Evolutionary conservation across 92 coral and sea anemone species (phyloP).

Genomic region (Montipora capitata): DNA sequence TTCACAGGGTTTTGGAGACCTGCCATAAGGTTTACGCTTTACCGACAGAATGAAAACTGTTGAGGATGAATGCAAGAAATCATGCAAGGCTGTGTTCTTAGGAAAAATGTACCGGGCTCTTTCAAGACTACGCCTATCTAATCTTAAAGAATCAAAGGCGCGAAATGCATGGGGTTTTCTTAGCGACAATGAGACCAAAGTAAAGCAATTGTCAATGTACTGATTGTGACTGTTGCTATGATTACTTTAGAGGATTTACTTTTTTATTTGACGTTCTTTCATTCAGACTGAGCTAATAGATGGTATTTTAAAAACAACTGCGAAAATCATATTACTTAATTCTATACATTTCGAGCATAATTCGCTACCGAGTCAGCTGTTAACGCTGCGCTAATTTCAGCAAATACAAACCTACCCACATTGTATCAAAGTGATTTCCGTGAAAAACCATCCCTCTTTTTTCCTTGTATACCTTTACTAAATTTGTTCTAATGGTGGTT

Average conservation of each 20-base stretch:
- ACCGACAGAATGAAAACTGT: background rate
- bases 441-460: slow-evolving; percentile 22
- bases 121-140: background rate
- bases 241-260: background rate
- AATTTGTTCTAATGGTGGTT: slow-evolving; percentile 36
- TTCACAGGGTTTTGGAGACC: no score
- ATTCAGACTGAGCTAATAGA: background rate
- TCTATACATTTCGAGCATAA: no score
- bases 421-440: slow-evolving; percentile 4
- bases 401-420: background rate
- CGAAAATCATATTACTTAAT: no score
- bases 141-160: background rate
- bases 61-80: no score
- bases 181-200: background rate
- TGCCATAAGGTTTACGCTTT: background rate
- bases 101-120: background rate
- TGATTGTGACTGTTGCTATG: slow-evolving; percentile 18
- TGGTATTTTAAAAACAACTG: background rate
- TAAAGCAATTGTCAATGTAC: background rate
- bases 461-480: slow-evolving; percentile 35
- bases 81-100: background rate
- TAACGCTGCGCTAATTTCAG: background rate
- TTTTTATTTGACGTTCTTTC: background rate
- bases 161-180: background rate
- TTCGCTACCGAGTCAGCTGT: background rate